Base-by-base conservation (phyloP, 2,113 vertebrate genomes). In the Leucoraja erinaceus region DNA sequence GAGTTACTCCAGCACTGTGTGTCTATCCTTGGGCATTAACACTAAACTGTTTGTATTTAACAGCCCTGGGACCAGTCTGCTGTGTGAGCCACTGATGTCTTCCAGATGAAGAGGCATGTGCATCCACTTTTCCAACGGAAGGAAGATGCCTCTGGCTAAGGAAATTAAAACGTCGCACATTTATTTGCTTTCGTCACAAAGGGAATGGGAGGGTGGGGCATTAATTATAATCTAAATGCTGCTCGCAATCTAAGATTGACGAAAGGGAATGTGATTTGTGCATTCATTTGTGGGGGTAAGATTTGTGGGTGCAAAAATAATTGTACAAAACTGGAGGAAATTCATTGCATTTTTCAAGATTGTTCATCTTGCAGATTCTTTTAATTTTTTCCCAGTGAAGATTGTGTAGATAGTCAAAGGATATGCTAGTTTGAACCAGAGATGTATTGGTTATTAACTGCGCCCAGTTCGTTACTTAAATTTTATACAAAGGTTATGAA, bases 41-140 rank as follows among this genome's bases (percentile, higher is more conserved):
- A 74, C 10, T 93, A 90, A 93, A 93, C 81, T 47, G 93, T 25
- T 94, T 93, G 94, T 86, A 22, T 93, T 94, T 7, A 94, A 93
- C 95, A 97, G 97, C 96, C 97, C 79, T 97, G 97, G 97, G 97
- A 97, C 96, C 99, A 99, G 97, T 99, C 99, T 93, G 99, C 99
- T 54, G 99, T 99, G 94, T 99, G 98, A 98, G 94, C 94, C 95
- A 94, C 94, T 95, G 93, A 93, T 93, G 94, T 93, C 93, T 93
- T 93, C 95, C 94, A 95, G 94, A 94, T 75, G 93, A 84, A 94
- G 93, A 93, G 94, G 95, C 95, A 94, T 94, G 92, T 93, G 94
- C 94, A 93, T 93, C 93, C 93, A 92, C 90, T 22, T 1, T 63
- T 93, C 93, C 66, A 91, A 72, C 90, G 25, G 20, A 74, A 68